Base-by-base conservation (phyloP, 2,797 vertebrate genomes). In the Acrossocheilus wenchowensis region DNA sequence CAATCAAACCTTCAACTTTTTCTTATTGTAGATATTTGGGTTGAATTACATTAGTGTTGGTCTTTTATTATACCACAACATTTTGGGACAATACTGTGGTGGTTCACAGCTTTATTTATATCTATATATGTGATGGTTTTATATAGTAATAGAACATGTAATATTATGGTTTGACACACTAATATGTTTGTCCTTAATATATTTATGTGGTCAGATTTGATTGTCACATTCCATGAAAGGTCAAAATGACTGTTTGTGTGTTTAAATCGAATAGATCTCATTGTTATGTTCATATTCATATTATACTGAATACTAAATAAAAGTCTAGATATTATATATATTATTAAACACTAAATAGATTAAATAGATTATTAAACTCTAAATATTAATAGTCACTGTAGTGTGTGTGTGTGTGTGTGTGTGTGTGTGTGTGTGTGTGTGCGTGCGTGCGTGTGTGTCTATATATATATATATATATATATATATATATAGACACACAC, bases 11-110 rank as follows among this genome's bases (percentile, higher is more conserved):
- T 36, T 36, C 34, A 36, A 36, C 34, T 36, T 36, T 36, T 0
- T 41, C 60, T 64, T 85, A 64, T n/a, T 77, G 69, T 41, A 57
- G 39, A 43, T 48, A 50, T 71, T 60, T 64, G 50, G 30, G n/a
- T 23, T 82, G 71, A 71, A 71, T 52, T 64, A 57, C 50, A 73
- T 54, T 36, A 75, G 60, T 36, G 82, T 17, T 19, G 30, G 45
- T 52, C 71, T 52, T 54, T n/a, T n/a, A 36, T n/a, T 36, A 36
- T 21, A 48, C 50, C 1, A 5, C 21, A 21, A 30, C 8, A n/a
- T 26, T 83, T 45, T 7, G 54, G 12, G 10, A 12, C 1, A 21
- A 1, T 17, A 69, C 79, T n/a, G 7, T 36, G 43, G 12, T 21
- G 39, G 23, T 43, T 72, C 17, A 43, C 19, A 7, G 9, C 15